Evolutionary conservation across 2,888 invertebrate genomes (phyloP).

Genomic region (Cephus runcator): DNA sequence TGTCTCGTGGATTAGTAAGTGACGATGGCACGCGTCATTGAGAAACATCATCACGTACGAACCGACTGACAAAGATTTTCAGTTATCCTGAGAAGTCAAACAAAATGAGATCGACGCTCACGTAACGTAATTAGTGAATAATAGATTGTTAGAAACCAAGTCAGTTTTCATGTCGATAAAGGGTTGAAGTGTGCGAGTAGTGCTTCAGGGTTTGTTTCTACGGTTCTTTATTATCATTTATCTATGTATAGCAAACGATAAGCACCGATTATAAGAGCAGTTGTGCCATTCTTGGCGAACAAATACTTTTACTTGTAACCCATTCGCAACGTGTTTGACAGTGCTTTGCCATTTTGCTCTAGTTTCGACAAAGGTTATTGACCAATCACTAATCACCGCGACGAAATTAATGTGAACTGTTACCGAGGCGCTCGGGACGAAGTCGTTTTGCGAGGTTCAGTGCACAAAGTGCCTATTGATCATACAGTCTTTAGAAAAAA

Average conservation of each 20-base stretch:
- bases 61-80: neutral
- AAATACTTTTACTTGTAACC: constrained; percentile 27
- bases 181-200: neutral
- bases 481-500: neutral
- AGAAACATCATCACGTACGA: neutral
- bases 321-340: constrained; percentile 4
- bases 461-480: neutral
- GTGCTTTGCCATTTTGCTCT: constrained; percentile 25
- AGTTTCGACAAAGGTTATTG: constrained; percentile 45
- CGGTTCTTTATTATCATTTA: constrained; percentile 29
- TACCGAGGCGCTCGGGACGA: neutral
- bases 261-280: constrained; percentile 22
- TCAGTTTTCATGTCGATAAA: neutral
- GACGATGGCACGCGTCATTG: neutral
- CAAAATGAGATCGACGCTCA: neutral
- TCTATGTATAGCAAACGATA: constrained; percentile 25
- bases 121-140: neutral
- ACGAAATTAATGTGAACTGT: neutral
- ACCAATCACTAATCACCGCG: constrained; percentile 45
- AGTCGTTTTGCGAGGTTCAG: neutral
- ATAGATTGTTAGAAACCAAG: neutral
- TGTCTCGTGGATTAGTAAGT: neutral
- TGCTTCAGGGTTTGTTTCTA: constrained; percentile 10
- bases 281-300: constrained; percentile 20
- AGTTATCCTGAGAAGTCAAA: neutral